These are phyloP conservation scores for western clawed frog (Xenopus tropicalis) DNA, from an alignment of 2,113 vertebrate genomes.

Conservation along the genomic window UCB_Xtro_10.0 CM004444.2:84596501-84597000, in stretches of 20 bases:
- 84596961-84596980: slow-evolving; percentile 9
- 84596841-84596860: slow-evolving; percentile 5
- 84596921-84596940: slow-evolving; percentile 34
- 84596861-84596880: slow-evolving; percentile 42
- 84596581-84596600: slow-evolving; percentile 1
- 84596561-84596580: slow-evolving; percentile 2
- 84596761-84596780: slow-evolving; percentile 15
- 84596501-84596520: not conserved
- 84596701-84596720: slow-evolving; percentile 20
- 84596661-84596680: not conserved
- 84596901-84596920: slow-evolving; percentile 33
- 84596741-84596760: slow-evolving; percentile 21
- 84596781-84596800: slow-evolving; percentile 19
- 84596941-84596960: slow-evolving; percentile 31
- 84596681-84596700: not conserved
- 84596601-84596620: slow-evolving; percentile 21
- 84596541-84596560: not conserved
- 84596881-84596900: slow-evolving; percentile 34
- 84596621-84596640: slow-evolving; percentile 1
- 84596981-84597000: slow-evolving; percentile 16
- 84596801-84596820: slow-evolving; percentile 25
- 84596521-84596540: not conserved
- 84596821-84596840: slow-evolving; percentile 21
- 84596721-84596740: slow-evolving; percentile 19
- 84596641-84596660: slow-evolving; percentile 15